phyloP scores from a whole-genome alignment of 2,113 vertebrate genomes.

The Suricata suricatta region DNA sequence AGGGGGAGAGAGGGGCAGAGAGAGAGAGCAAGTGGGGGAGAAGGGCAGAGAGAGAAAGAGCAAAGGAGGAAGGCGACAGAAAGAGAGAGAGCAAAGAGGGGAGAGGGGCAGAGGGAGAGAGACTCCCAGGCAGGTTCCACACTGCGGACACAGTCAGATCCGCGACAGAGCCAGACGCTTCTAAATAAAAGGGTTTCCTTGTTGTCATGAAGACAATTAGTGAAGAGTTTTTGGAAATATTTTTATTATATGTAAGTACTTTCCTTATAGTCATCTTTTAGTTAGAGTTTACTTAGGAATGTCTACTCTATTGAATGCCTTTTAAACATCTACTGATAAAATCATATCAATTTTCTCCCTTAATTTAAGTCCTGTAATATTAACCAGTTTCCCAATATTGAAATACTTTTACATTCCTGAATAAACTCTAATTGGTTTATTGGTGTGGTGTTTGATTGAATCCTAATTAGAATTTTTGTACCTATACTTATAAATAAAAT shows the following conservation, averaged over 20 bases:
- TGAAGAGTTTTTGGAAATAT: neutral
- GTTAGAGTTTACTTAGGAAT: neutral
- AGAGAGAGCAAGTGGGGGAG: too few relatives aligned
- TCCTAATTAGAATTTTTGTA: neutral
- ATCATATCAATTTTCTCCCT: neutral
- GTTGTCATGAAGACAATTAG: neutral
- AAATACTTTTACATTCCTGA: conserved; percentile 19
- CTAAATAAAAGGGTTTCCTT: neutral
- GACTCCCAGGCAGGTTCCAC: too few relatives aligned
- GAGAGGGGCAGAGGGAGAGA: too few relatives aligned
- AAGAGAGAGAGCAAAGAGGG: too few relatives aligned
- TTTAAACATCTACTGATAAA: neutral
- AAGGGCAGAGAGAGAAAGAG: too few relatives aligned
- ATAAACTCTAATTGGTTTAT: neutral
- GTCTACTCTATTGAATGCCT: neutral
- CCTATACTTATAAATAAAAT: neutral
- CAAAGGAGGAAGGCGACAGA: too few relatives aligned
- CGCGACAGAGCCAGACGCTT: too few relatives aligned
- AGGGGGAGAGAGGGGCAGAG: too few relatives aligned
- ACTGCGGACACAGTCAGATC: too few relatives aligned
- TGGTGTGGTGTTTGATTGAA: neutral
- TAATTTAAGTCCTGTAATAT: neutral
- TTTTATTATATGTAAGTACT: neutral
- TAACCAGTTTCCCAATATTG: neutral
- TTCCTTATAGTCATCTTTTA: neutral